A percentile compares a stretch with the other conserved stretches of the same genome.
phyloP scores from a whole-genome alignment of 1,140 invertebrate genomes.

The Chrysoperla carnea region DNA sequence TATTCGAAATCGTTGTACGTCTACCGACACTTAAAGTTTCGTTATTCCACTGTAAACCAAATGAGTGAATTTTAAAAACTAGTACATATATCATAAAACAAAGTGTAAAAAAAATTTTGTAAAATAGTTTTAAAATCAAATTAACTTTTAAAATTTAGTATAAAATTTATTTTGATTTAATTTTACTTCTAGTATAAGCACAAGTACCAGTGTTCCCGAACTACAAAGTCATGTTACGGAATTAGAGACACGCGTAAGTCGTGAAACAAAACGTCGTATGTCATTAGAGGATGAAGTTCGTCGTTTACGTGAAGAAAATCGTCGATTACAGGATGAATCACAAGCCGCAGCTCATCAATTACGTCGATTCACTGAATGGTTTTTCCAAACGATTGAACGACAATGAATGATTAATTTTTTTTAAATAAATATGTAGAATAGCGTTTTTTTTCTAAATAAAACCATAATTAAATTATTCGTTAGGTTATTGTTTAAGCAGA shows the following conservation, averaged over 20 bases:
- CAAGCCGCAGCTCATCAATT: slow-evolving; percentile 76
- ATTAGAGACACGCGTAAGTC: slow-evolving; percentile 39
- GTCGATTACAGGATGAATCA: slow-evolving; percentile 71
- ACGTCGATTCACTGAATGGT: slow-evolving; percentile 83
- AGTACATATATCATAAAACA: no score
- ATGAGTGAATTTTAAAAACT: no score
- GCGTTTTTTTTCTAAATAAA: no score
- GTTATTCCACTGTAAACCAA: no score
- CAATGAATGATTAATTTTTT: slow-evolving; percentile 23
- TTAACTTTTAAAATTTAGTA: no score
- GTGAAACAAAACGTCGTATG: slow-evolving; percentile 39
- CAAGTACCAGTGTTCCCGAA: slow-evolving; percentile 29
- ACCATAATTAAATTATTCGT: not conserved
- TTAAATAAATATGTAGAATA: not conserved
- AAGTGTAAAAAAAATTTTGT: no score
- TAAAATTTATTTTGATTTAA: no score
- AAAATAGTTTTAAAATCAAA: no score
- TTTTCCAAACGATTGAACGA: slow-evolving; percentile 72
- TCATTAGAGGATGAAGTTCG: slow-evolving; percentile 55
- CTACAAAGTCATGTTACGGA: slow-evolving; percentile 40
- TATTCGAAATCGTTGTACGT: no score
- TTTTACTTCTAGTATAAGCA: slow-evolving; percentile 12
- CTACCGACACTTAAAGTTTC: no score
- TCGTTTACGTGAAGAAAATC: slow-evolving; percentile 66
- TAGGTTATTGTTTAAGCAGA: not conserved